A percentile compares a stretch with the other conserved stretches of the same genome.
These are phyloP conservation scores for Pammene aurita DNA, from an alignment of 2,888 invertebrate genomes.

Conservation along the genomic window DNA sequence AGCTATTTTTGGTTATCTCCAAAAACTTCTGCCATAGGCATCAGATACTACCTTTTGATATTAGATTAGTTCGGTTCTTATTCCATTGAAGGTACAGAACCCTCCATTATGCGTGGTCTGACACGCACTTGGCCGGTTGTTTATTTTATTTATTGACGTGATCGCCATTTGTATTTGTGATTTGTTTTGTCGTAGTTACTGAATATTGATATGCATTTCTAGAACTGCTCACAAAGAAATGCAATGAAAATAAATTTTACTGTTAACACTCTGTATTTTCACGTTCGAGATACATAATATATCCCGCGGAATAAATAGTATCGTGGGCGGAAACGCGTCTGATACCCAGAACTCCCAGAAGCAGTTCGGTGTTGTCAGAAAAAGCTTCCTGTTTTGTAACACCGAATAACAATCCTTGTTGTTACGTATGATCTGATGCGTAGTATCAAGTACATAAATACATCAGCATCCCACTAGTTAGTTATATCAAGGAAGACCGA, in stretches of 20 bases:
- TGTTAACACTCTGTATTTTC: not conserved
- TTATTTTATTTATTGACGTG: no score
- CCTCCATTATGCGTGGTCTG: no score
- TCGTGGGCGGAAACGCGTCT: not conserved
- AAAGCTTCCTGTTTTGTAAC: conserved; percentile 31
- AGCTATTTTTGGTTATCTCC: no score
- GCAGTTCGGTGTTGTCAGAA: not conserved
- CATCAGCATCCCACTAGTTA: not conserved
- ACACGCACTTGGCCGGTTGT: no score
- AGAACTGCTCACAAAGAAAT: not conserved
- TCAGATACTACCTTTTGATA: no score
- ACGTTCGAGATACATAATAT: conserved; percentile 7
- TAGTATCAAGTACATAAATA: not conserved
- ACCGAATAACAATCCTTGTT: not conserved
- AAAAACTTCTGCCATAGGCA: no score
- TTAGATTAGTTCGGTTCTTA: no score
- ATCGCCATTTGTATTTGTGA: no score
- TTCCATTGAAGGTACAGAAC: no score
- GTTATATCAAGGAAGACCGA: no score
- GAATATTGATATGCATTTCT: no score
- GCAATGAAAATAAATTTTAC: not conserved
- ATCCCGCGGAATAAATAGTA: not conserved
- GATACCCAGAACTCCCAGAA: conserved; percentile 14
- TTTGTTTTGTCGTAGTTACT: no score
- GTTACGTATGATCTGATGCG: not conserved